These are phyloP conservation scores for Sphaerodactylus townsendi DNA, from an alignment of 2,113 vertebrate genomes.

Conservation along the genomic window DNA sequence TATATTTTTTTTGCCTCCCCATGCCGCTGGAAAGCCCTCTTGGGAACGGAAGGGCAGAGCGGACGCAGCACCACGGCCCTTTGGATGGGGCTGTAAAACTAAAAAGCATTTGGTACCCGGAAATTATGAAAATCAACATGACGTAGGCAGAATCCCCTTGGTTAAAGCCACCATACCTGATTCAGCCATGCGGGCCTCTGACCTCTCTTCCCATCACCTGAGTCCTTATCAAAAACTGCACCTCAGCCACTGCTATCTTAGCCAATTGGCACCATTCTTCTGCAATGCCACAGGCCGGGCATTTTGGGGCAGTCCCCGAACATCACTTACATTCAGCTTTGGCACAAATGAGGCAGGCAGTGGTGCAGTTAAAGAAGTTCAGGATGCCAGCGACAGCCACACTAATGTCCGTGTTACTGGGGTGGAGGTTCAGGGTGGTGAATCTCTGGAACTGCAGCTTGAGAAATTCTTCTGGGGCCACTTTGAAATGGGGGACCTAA, in stretches of 20 bases:
- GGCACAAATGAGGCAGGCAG: constrained; percentile 97
- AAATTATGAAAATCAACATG: not conserved
- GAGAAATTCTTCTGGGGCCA: constrained; percentile 94
- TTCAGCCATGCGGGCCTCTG: not conserved
- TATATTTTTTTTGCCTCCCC: too few species aligned
- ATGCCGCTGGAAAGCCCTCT: too few species aligned
- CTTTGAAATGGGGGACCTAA: constrained; percentile 97
- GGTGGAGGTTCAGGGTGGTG: constrained; percentile 95
- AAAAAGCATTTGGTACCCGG: too few species aligned
- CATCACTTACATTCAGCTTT: constrained; percentile 92
- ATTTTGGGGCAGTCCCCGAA: not conserved
- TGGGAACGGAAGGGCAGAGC: too few species aligned
- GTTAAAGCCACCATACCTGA: not conserved
- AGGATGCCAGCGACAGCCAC: constrained; percentile 92
- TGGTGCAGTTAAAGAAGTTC: constrained; percentile 96
- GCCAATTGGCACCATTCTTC: not conserved
- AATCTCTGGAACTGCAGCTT: constrained; percentile 95
- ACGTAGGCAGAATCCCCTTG: not conserved
- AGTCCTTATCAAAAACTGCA: not conserved
- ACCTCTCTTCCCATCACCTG: not conserved
- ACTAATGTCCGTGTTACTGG: constrained; percentile 96
- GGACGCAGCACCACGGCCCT: too few species aligned
- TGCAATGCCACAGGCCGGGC: too few species aligned
- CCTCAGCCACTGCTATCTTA: too few species aligned
- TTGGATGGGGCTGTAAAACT: too few species aligned